These are phyloP conservation scores for Platalea minor DNA, from an alignment of 2,797 vertebrate species.

Conservation along the genomic window DNA sequence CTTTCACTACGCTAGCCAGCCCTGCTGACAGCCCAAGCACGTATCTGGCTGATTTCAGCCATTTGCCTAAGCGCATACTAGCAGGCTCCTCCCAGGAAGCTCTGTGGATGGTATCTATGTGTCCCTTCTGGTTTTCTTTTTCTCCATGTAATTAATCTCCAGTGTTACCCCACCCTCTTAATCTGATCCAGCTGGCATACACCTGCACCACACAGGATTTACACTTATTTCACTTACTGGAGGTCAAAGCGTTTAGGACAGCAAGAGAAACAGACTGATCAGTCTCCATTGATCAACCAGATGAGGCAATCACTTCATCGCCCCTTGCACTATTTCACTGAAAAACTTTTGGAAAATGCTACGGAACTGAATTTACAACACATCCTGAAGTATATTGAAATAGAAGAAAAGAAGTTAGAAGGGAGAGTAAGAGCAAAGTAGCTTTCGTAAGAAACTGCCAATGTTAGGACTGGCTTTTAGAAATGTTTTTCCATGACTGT, in stretches of 20 bases:
- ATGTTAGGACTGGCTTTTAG: neutral
- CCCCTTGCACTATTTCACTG: neutral
- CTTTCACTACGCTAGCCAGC: neutral
- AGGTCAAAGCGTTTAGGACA: neutral
- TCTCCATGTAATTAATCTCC: neutral
- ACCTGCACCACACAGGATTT: slow-evolving; percentile 18
- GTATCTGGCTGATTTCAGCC: neutral
- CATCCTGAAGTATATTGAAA: neutral
- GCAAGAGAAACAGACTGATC: neutral
- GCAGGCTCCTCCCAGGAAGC: slow-evolving; percentile 26
- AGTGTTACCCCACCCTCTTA: slow-evolving; percentile 34
- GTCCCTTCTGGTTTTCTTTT: slow-evolving; percentile 42
- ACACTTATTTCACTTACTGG: neutral
- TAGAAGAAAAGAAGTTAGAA: neutral
- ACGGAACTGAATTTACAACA: neutral
- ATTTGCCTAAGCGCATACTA: neutral
- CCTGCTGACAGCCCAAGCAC: neutral
- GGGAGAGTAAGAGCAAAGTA: neutral
- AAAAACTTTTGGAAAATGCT: neutral
- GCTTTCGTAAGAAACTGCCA: neutral
- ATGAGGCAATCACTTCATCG: neutral
- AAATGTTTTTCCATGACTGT: neutral
- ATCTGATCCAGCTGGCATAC: slow-evolving; percentile 4
- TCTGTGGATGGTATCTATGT: neutral
- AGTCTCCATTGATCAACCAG: neutral